These are phyloP conservation scores for Drosophila subquinaria DNA, from an alignment of 2,888 invertebrate genomes.

Conservation along the genomic window DNA sequence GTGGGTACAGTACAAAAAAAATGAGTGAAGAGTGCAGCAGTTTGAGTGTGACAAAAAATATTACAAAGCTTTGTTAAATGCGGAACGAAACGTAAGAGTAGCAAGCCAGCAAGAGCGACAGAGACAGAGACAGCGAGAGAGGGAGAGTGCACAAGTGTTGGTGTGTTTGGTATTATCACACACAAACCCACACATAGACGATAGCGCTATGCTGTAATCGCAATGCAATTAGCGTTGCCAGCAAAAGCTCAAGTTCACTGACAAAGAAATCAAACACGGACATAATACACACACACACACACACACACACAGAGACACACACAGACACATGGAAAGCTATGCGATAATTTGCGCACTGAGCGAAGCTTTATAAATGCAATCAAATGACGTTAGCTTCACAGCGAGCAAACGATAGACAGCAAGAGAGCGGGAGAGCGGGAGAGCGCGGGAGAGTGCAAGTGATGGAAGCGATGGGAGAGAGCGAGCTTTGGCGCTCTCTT, in stretches of 20 bases:
- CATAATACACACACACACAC: constrained; percentile 10
- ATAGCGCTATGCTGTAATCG: constrained; percentile 73
- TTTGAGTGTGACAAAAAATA: constrained; percentile 64
- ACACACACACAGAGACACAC: constrained; percentile 11
- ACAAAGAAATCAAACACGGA: constrained; percentile 77
- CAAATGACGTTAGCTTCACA: constrained; percentile 72
- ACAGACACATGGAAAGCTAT: constrained; percentile 34
- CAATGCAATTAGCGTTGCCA: constrained; percentile 78
- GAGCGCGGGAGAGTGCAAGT: constrained; percentile 8
- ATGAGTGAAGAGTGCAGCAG: constrained; percentile 9
- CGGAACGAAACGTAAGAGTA: constrained; percentile 54
- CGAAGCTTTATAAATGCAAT: constrained; percentile 78
- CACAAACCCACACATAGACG: constrained; percentile 15
- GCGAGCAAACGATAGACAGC: constrained; percentile 2
- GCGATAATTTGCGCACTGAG: constrained; percentile 74
- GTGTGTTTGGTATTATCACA: constrained; percentile 70
- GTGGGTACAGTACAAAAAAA: not conserved
- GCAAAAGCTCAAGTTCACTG: constrained; percentile 82
- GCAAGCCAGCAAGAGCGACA: constrained; percentile 23
- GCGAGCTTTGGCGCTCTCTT: constrained; percentile 27
- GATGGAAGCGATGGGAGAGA: constrained; percentile 1
- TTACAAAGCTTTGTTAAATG: constrained; percentile 66
- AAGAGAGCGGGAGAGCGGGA: constrained; percentile 14
- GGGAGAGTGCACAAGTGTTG: constrained; percentile 25
- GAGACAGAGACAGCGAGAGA: constrained; percentile 13